Evolutionary conservation across 2,113 vertebrate genomes (phyloP).

Genomic region (Triplophysa rosa): DNA sequence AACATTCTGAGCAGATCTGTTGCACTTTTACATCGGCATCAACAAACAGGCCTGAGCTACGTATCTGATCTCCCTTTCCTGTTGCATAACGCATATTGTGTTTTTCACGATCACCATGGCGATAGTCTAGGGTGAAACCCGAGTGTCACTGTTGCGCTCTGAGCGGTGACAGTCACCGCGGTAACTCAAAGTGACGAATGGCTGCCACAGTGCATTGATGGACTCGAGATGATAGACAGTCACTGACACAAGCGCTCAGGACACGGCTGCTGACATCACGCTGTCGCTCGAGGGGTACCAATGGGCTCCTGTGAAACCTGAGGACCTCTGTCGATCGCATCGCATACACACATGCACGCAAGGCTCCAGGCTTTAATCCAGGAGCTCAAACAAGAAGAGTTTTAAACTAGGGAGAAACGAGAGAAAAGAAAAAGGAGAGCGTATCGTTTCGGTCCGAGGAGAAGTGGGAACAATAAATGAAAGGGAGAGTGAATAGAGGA

Average conservation of each 20-base stretch:
- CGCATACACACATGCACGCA: constrained; percentile 34
- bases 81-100: constrained; percentile 58
- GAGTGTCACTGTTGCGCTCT: constrained; percentile 55
- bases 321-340: constrained; percentile 62
- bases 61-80: constrained; percentile 58
- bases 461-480: constrained; percentile 32
- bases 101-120: constrained; percentile 20
- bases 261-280: constrained; percentile 68
- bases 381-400: constrained; percentile 61
- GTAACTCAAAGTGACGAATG: constrained; percentile 70
- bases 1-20: constrained; percentile 23
- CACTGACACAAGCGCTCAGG: constrained; percentile 67
- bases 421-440: constrained; percentile 61
- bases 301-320: constrained; percentile 68
- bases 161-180: constrained; percentile 44
- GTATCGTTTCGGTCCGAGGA: constrained; percentile 42
- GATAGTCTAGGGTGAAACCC: constrained; percentile 37
- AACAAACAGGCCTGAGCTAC: constrained; percentile 33
- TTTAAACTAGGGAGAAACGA: constrained; percentile 63
- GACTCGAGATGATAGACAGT: constrained; percentile 71
- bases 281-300: constrained; percentile 70
- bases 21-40: not conserved
- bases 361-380: constrained; percentile 66
- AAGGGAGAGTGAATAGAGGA: constrained; percentile 50
- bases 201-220: constrained; percentile 65